Conservation (phyloP, 2,113 vertebrate genomes). For the Pelodiscus sinensis region DNA sequence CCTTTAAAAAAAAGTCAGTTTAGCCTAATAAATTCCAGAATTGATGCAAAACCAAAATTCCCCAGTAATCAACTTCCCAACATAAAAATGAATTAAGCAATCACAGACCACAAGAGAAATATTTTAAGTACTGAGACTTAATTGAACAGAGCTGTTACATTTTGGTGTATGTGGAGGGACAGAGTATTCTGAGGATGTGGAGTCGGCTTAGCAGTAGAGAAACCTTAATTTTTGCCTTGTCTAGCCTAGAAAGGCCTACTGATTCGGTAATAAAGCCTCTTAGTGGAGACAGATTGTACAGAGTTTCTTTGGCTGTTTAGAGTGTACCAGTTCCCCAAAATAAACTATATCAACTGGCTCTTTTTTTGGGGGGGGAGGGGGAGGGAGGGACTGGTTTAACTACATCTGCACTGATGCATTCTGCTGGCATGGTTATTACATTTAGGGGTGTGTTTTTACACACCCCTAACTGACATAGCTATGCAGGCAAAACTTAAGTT, state of each 20-base stretch:
- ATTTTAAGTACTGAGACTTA: not conserved
- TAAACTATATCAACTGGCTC: no score
- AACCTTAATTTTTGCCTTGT: not conserved
- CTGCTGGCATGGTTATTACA: not conserved
- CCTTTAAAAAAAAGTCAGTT: not conserved
- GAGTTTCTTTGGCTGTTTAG: not conserved
- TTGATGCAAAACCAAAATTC: not conserved
- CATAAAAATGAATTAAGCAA: fast-evolving
- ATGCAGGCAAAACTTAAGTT: not conserved
- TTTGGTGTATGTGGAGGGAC: not conserved
- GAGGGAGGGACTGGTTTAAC: no score
- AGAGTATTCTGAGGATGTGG: fast-evolving
- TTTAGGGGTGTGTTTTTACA: not conserved
- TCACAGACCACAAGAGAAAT: not conserved
- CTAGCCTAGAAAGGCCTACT: fast-evolving
- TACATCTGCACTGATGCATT: not conserved
- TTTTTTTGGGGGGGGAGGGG: no score
- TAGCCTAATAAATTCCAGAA: not conserved
- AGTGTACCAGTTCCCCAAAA: no score
- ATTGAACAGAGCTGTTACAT: not conserved
- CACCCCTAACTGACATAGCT: not conserved
- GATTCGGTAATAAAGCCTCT: not conserved
- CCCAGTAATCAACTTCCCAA: not conserved
- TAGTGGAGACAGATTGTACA: no score
- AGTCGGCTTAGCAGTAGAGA: not conserved